Evolutionary conservation across 2,888 invertebrate genomes (phyloP), one percentile per base, ranked within the genome.

Genomic region (Drosophila barbarae): DNA sequence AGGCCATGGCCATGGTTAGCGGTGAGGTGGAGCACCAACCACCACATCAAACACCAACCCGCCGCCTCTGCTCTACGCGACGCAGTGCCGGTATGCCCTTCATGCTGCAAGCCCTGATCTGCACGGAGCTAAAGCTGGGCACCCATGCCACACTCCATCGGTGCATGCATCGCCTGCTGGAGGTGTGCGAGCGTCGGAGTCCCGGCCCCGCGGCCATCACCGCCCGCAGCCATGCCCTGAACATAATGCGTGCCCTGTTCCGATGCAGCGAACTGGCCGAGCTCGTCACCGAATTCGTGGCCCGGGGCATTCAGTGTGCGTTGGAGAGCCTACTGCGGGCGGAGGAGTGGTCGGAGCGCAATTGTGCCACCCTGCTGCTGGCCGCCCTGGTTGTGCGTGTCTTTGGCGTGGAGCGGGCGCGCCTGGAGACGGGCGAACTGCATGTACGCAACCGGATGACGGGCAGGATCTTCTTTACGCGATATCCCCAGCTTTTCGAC

Each of bases 41-140:
- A 2, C 21, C 1, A n/a, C 76, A 80, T 1, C 13, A 12, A 12
- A 8, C 26, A 26, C 26, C 26, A 9, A 1, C n/a, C 36, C 69
- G 74, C 3, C 92, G 92, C 84, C 88, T 95, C 13, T 95, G 95
- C 84, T 92, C 96, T 6, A 98, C 98, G 0, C 91, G 98, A 23
- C 91, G 98, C 68, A 97, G 98, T 88, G 98, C 98, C 12, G 99
- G 98, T 1, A 91, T 99, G 56, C 98, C 98, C 0, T 98, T 95
- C 87, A 94, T 98, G 91, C 93, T 91, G 44, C 90, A 96, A 93
- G 95, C 95, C 0, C 88, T 97, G 30, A 91, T 96, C 5, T 93
- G 93, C 8, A 93, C 95, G 0, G 95, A 96, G 87, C 91, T 94
- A 8, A 91, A 91, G 72, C 90, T 92, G n/a, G 90, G 91, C 54